Percentiles rank a stretch among this genome's conserved stretches.
Conservation (phyloP, 2,888 invertebrate species). For the Agrotis exclamationis region DNA sequence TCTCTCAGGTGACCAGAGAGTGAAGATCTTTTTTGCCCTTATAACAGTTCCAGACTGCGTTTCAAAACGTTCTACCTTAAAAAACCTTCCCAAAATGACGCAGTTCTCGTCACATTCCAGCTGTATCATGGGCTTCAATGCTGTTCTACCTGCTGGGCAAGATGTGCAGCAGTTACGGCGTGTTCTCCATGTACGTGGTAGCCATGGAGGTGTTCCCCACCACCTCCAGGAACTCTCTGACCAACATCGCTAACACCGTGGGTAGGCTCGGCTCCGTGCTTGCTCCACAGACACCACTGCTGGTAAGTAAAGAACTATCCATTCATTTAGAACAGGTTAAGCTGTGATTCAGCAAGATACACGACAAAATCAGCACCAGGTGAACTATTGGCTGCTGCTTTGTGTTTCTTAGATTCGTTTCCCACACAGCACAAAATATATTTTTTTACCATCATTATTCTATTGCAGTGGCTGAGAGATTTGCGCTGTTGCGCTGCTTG, state of each 20-base stretch:
- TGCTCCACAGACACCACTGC: slow-evolving; percentile 92
- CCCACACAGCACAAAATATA: too few species aligned
- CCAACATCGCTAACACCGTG: slow-evolving; percentile 92
- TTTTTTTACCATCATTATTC: too few species aligned
- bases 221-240: slow-evolving; percentile 92
- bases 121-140: slow-evolving; percentile 84
- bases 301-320: slow-evolving; percentile 84
- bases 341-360: neutral
- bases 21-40: too few species aligned
- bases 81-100: neutral
- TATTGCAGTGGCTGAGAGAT: too few species aligned
- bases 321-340: neutral
- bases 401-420: too few species aligned
- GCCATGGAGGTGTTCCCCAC: slow-evolving; percentile 94
- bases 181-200: slow-evolving; percentile 92
- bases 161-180: slow-evolving; percentile 93
- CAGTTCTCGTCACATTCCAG: slow-evolving; percentile 66
- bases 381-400: too few species aligned
- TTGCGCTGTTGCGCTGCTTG: too few species aligned
- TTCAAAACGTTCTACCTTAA: neutral
- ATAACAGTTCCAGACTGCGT: neutral
- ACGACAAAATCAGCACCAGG: too few species aligned
- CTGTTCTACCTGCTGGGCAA: slow-evolving; percentile 92
- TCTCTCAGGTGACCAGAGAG: too few species aligned
- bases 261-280: slow-evolving; percentile 92